Percentiles rank a stretch among this genome's conserved stretches.
phyloP scores from a whole-genome alignment of 2,888 invertebrate species.

The Lasius fuliginosus region DNA sequence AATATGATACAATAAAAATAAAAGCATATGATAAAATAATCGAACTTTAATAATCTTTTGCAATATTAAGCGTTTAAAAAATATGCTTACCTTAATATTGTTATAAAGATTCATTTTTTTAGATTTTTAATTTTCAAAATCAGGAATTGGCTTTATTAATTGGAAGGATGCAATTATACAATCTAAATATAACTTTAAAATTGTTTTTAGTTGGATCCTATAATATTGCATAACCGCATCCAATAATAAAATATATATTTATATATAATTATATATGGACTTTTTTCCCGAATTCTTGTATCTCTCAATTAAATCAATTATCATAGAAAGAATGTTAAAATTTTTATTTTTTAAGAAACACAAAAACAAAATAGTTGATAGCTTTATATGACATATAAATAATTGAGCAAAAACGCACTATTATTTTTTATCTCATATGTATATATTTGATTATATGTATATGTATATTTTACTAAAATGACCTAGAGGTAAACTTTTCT shows the following conservation, averaged over 20 bases:
- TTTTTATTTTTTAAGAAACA: neutral
- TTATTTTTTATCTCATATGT: neutral
- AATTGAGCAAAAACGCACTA: neutral
- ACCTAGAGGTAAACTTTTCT: neutral
- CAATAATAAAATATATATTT: neutral
- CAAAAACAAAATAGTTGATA: neutral
- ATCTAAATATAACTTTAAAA: conserved; percentile 1
- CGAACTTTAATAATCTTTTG: neutral
- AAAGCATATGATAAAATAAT: neutral
- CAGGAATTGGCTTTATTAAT: neutral
- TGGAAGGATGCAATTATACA: neutral
- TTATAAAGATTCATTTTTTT: neutral
- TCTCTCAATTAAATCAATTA: no score
- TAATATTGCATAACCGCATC: neutral
- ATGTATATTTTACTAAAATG: no score
- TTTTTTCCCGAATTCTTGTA: no score
- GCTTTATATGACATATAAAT: neutral
- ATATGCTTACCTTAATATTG: neutral
- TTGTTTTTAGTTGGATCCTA: conserved; percentile 1
- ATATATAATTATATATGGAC: no score
- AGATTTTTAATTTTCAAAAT: neutral
- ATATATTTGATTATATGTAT: no score
- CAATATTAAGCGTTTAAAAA: neutral
- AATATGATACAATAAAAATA: no score
- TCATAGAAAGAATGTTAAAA: neutral